phyloP scores from a whole-genome alignment of 37 sponge, comb jelly and placozoan genomes.

The Halisarca cf. caerulea region DNA sequence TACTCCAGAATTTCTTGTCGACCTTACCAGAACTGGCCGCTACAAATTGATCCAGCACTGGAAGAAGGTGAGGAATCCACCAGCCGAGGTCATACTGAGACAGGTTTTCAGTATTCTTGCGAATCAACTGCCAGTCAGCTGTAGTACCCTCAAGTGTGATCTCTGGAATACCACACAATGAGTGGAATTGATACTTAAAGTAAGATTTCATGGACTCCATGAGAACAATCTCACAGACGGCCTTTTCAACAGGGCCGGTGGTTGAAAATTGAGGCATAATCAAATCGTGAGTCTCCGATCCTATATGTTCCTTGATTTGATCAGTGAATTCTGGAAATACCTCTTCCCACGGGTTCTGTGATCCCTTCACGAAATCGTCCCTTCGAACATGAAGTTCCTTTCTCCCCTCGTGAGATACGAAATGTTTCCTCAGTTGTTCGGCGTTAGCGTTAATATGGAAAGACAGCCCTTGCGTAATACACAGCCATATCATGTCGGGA shows the following conservation, averaged over 20 bases:
- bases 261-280: conserved; percentile 56
- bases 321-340: conserved; percentile 56
- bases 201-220: conserved; percentile 60
- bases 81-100: conserved; percentile 51
- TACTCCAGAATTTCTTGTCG: conserved; percentile 52
- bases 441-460: conserved; percentile 53
- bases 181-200: conserved; percentile 17
- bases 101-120: conserved; percentile 33
- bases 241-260: conserved; percentile 54
- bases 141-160: conserved; percentile 61
- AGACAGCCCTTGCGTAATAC: conserved; percentile 55
- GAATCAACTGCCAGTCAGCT: conserved; percentile 55
- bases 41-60: conserved; percentile 60
- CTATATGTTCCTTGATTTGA: conserved; percentile 46
- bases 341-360: conserved; percentile 58
- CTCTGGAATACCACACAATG: conserved; percentile 62
- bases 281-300: conserved; percentile 35
- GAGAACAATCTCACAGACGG: conserved; percentile 53
- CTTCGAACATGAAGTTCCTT: background rate
- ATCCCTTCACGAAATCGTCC: conserved; percentile 55
- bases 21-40: conserved; percentile 45
- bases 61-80: conserved; percentile 44
- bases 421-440: conserved; percentile 48
- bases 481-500: conserved; percentile 64
- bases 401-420: conserved; percentile 66